phyloP scores from a whole-genome alignment of 2,888 invertebrate species.

The Bellardia pandia region DNA sequence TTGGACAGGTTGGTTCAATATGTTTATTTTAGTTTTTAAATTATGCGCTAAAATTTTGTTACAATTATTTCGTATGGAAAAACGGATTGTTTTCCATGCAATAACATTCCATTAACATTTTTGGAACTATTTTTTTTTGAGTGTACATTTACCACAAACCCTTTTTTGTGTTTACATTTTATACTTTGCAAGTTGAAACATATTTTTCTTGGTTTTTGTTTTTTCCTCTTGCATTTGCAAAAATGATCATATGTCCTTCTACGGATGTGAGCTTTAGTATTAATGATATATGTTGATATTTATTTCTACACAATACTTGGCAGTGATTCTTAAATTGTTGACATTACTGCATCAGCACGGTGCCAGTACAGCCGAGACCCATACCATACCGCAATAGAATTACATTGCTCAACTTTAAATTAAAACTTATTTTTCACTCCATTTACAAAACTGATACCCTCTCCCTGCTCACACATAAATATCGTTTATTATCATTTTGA shows the following conservation, averaged over 20 bases:
- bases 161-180: conserved; percentile 59
- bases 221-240: conserved; percentile 55
- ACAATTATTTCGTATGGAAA: no score
- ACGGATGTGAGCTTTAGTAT: conserved; percentile 80
- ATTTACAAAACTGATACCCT: conserved; percentile 54
- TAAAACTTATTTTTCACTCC: background rate
- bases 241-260: conserved; percentile 82
- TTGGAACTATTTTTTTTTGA: conserved; percentile 33
- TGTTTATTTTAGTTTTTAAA: no score
- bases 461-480: conserved; percentile 71
- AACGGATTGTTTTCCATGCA: no score
- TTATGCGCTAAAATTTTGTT: no score
- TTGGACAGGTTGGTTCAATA: no score
- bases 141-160: conserved; percentile 60
- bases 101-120: no score
- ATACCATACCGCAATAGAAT: no score
- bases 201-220: conserved; percentile 44
- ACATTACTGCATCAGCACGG: no score
- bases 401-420: background rate
- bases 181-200: conserved; percentile 59
- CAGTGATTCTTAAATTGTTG: conserved; percentile 67
- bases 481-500: conserved; percentile 63
- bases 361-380: no score
- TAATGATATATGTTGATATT: conserved; percentile 75
- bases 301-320: conserved; percentile 43